phyloP scores from a whole-genome alignment of 2,113 vertebrate genomes.

The Lipotes vexillifer region DNA sequence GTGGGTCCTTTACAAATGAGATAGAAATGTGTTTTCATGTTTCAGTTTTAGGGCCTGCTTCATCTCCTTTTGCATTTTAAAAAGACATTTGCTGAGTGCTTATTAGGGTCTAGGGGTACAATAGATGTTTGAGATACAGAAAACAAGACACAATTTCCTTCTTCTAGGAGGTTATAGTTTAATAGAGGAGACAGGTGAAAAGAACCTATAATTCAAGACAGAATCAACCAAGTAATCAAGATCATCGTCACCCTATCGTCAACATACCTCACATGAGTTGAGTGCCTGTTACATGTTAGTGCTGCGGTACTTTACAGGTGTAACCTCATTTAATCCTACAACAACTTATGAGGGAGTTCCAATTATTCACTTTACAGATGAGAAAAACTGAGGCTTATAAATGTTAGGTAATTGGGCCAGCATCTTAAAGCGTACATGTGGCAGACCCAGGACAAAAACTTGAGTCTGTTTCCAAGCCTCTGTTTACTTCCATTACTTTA shows the following conservation, averaged over 20 bases:
- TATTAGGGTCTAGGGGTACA: too few species aligned
- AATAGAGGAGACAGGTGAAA: neutral
- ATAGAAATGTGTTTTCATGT: neutral
- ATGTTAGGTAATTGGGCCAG: neutral
- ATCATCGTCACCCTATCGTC: fast-evolving
- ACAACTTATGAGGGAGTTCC: too few species aligned
- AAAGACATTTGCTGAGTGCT: neutral
- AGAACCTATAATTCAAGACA: neutral
- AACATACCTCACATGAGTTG: fast-evolving
- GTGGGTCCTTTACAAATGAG: neutral
- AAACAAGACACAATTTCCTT: neutral
- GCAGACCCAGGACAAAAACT: neutral
- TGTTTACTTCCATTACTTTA: neutral
- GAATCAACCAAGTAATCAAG: neutral
- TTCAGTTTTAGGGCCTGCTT: neutral
- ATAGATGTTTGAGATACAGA: neutral
- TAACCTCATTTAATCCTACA: neutral
- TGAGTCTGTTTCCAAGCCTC: neutral
- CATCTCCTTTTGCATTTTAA: neutral
- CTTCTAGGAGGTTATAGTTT: neutral
- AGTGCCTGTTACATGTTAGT: fast-evolving
- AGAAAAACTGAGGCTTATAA: neutral
- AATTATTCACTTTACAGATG: neutral
- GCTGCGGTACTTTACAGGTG: fast-evolving
- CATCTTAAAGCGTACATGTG: neutral